Evolutionary conservation across 2,888 invertebrate species (phyloP).

Genomic region (Dryococelus australis): DNA sequence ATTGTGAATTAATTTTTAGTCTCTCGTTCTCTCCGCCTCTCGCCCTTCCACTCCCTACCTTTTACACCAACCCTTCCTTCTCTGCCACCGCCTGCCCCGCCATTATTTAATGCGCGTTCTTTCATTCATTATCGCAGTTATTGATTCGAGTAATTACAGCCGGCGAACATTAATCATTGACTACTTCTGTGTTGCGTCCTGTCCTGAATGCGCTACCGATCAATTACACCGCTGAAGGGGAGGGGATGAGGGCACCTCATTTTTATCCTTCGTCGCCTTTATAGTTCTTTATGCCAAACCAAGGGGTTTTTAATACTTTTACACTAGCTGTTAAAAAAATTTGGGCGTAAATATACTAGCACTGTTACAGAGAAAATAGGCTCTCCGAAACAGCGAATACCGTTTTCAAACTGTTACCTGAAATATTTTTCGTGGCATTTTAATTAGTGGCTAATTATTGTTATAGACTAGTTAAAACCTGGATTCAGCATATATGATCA

Average conservation of each 20-base stretch:
- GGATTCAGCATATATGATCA: not conserved
- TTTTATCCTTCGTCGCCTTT: not conserved
- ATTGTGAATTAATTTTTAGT: conserved; percentile 26
- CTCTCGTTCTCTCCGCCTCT: not conserved
- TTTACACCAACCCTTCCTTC: not conserved
- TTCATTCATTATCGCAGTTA: conserved; percentile 24
- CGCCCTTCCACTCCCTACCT: not conserved
- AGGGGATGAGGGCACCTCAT: not conserved
- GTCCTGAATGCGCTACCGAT: not conserved
- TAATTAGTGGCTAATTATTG: not conserved
- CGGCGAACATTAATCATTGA: not conserved
- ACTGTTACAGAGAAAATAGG: not conserved
- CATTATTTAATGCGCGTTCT: conserved; percentile 25
- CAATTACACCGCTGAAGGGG: not conserved
- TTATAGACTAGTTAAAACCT: not conserved
- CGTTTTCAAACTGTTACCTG: not conserved
- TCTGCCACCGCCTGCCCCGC: not conserved
- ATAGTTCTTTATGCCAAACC: not conserved
- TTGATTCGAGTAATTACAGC: conserved; percentile 27
- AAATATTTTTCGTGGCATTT: not conserved
- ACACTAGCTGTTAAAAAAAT: not conserved
- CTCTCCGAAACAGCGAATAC: not conserved
- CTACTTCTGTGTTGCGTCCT: not conserved
- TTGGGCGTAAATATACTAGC: not conserved
- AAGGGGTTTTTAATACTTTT: not conserved